phyloP scores from a whole-genome alignment of 2,113 vertebrate genomes.

The Lagopus muta region DNA sequence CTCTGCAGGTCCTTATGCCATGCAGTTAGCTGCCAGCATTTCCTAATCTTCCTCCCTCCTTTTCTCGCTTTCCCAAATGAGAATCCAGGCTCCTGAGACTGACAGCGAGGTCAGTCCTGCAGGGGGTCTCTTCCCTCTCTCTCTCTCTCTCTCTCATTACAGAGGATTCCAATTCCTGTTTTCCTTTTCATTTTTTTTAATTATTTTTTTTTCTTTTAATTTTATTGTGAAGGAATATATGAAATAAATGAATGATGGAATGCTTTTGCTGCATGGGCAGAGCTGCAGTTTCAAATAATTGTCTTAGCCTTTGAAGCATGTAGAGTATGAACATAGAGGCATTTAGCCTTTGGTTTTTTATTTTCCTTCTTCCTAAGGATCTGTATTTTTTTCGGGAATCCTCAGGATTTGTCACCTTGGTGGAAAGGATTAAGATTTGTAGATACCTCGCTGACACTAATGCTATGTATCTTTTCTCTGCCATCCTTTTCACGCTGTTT shows the following conservation, averaged over 20 bases:
- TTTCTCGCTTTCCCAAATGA: neutral
- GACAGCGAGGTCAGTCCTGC: neutral
- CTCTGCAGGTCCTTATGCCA: neutral
- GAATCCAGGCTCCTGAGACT: neutral
- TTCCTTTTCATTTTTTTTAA: neutral
- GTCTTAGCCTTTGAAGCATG: neutral
- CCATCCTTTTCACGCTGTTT: neutral
- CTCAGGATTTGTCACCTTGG: neutral
- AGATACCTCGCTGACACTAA: neutral
- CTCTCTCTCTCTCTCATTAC: slow-evolving; percentile 17
- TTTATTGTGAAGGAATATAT: neutral
- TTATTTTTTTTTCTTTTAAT: neutral
- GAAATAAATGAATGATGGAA: neutral
- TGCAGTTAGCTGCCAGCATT: neutral
- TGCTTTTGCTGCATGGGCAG: neutral
- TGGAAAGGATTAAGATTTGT: slow-evolving; percentile 43
- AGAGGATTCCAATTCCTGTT: neutral
- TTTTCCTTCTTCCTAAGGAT: neutral
- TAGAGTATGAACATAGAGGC: neutral
- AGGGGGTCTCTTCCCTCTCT: neutral
- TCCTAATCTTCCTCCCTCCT: neutral
- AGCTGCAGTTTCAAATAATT: neutral
- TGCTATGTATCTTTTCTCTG: neutral
- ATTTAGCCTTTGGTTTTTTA: neutral
- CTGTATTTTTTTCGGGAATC: neutral